A percentile compares a stretch with the other conserved stretches of the same genome.
These are phyloP conservation scores for Cladopsammia gracilis DNA, from an alignment of 64 coral and sea anemone species.

Conservation along the genomic window DNA sequence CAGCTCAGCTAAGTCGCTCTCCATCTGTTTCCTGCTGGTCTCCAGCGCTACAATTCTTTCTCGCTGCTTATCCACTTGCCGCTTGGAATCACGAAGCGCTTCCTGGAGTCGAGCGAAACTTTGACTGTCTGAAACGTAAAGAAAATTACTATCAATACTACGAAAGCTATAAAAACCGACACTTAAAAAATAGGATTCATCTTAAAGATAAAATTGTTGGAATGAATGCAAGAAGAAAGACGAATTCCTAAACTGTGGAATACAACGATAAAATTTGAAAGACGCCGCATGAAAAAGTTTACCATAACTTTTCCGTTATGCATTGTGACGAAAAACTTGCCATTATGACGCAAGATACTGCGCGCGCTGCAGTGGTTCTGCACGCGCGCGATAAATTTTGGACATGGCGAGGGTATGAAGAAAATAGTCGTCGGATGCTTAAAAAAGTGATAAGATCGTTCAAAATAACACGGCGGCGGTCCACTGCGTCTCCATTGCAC, in stretches of 20 bases:
- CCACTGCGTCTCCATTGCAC: too few relatives aligned
- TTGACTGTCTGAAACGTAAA: slow-evolving; percentile 64
- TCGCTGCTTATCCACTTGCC: slow-evolving; percentile 90
- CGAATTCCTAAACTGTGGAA: background rate
- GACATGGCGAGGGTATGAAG: background rate
- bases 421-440: too few relatives aligned
- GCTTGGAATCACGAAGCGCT: slow-evolving; percentile 80
- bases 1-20: slow-evolving; percentile 76
- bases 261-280: background rate
- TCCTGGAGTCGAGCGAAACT: slow-evolving; percentile 78
- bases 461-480: too few relatives aligned
- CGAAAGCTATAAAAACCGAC: background rate
- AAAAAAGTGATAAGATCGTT: too few relatives aligned
- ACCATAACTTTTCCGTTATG: background rate
- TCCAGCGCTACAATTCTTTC: slow-evolving; percentile 82
- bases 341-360: background rate
- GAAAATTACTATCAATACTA: background rate
- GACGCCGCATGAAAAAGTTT: background rate
- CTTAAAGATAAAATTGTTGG: too few relatives aligned
- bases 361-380: background rate
- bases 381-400: background rate
- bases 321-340: background rate
- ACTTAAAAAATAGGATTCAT: background rate
- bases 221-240: too few relatives aligned
- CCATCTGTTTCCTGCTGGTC: slow-evolving; percentile 87